Percentiles rank a stretch among this genome's conserved stretches.
Conservation (phyloP, 2,797 vertebrate genomes). For the Rhinella marina region DNA sequence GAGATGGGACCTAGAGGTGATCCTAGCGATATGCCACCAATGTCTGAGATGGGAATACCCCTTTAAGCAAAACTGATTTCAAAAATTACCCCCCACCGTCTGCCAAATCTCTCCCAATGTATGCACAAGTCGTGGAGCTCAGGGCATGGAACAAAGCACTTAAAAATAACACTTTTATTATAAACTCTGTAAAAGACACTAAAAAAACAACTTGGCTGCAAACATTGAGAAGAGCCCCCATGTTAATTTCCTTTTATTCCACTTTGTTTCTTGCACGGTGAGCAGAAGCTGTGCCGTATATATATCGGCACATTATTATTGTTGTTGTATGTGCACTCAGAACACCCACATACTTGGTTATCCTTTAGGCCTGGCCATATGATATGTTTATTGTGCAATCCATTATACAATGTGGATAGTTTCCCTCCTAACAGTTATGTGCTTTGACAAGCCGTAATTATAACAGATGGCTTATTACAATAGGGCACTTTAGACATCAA, state of each 20-base stretch:
- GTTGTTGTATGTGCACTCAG: slow-evolving; percentile 27
- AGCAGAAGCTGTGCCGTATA: slow-evolving; percentile 5
- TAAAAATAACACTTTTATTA: too few relatives aligned
- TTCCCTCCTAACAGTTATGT: slow-evolving; percentile 55
- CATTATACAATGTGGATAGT: slow-evolving; percentile 44
- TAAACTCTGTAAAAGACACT: neutral
- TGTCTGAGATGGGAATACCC: too few relatives aligned
- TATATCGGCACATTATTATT: slow-evolving; percentile 12
- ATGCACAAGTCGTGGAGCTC: neutral
- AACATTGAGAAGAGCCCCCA: neutral
- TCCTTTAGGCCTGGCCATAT: slow-evolving; percentile 53
- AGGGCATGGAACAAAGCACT: neutral
- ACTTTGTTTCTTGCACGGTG: neutral
- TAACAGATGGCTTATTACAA: slow-evolving; percentile 63
- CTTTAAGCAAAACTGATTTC: too few relatives aligned
- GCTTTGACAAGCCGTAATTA: slow-evolving; percentile 60
- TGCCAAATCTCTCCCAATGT: too few relatives aligned
- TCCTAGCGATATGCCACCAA: too few relatives aligned
- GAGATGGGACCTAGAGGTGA: too few relatives aligned
- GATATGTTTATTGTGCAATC: slow-evolving; percentile 42
- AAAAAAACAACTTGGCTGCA: neutral
- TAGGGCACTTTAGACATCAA: slow-evolving; percentile 60
- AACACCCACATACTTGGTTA: slow-evolving; percentile 20
- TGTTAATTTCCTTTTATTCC: neutral
- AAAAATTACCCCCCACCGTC: too few relatives aligned